Percentiles rank a stretch among this genome's conserved stretches.
Conservation (phyloP, 2,797 vertebrate genomes). For the Neosilurus hyrtlii region DNA sequence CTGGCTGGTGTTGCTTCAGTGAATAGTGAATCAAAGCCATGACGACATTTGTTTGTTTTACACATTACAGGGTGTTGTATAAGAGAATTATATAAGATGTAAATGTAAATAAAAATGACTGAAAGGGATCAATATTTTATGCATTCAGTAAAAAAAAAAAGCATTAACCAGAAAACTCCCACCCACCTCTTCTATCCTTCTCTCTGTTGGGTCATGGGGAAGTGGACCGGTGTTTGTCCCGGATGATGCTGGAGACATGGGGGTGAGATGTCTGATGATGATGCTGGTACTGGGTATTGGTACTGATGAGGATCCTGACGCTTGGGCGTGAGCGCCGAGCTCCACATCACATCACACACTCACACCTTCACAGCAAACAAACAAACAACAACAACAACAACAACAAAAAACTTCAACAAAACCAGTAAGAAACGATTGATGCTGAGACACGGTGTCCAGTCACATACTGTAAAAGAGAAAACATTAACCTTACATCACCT, state of each 20-base stretch:
- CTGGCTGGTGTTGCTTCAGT: not conserved
- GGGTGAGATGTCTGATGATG: not conserved
- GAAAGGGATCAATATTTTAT: not conserved
- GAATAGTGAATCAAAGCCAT: not conserved
- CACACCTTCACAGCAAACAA: not conserved
- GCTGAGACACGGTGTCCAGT: not conserved
- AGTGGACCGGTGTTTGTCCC: conserved; percentile 70
- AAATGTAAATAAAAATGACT: not conserved
- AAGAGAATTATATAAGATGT: not conserved
- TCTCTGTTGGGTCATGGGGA: conserved; percentile 65
- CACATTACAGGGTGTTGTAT: not conserved
- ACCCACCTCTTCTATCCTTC: conserved; percentile 75
- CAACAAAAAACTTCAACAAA: not conserved
- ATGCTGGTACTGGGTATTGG: not conserved
- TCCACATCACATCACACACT: conserved; percentile 7
- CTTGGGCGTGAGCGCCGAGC: not conserved
- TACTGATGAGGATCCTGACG: not conserved
- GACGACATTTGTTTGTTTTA: not conserved
- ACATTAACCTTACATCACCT: not conserved
- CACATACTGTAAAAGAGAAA: not conserved
- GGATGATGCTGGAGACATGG: conserved; percentile 37
- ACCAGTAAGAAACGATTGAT: not conserved
- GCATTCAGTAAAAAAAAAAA: not conserved
- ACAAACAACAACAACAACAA: not conserved
- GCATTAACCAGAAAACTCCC: conserved; percentile 39